Conservation (phyloP, 92 coral and sea anemone species). For the Phenganax marumi region DNA sequence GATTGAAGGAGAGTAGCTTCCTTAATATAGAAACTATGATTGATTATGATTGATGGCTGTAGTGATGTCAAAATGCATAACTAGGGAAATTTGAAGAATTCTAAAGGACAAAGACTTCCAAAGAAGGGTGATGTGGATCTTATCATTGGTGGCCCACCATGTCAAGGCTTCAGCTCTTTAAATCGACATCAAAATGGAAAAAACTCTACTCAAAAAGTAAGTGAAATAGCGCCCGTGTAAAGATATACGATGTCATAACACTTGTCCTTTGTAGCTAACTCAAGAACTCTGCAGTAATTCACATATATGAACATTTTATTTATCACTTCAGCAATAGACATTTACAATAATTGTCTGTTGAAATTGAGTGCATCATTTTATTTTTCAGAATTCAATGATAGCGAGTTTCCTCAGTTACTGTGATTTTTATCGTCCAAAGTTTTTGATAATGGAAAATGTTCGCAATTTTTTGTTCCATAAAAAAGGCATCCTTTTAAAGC, state of each 20-base stretch:
- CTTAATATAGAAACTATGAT: too few relatives aligned
- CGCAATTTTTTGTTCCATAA: neutral
- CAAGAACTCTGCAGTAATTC: neutral
- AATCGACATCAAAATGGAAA: slow-evolving; percentile 82
- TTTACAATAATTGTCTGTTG: too few relatives aligned
- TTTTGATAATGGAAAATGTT: slow-evolving; percentile 19
- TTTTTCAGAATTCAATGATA: neutral
- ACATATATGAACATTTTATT: neutral
- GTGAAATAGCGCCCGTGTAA: neutral
- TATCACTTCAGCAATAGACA: too few relatives aligned
- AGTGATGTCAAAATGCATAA: too few relatives aligned
- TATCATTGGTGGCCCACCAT: slow-evolving; percentile 96
- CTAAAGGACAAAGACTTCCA: slow-evolving; percentile 81
- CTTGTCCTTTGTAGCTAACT: neutral
- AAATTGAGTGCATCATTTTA: too few relatives aligned
- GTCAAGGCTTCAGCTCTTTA: slow-evolving; percentile 94
- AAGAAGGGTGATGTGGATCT: slow-evolving; percentile 91
- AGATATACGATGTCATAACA: neutral
- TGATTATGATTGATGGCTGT: too few relatives aligned
- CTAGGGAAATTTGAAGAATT: slow-evolving; percentile 78
- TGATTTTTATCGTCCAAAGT: slow-evolving; percentile 36
- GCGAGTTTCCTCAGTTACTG: slow-evolving; percentile 11
- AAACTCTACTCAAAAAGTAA: slow-evolving; percentile 78
- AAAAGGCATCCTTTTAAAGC: slow-evolving; percentile 13
- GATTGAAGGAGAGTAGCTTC: too few relatives aligned